Conservation (phyloP, 2,113 vertebrate genomes). For the Coturnix japonica region DNA sequence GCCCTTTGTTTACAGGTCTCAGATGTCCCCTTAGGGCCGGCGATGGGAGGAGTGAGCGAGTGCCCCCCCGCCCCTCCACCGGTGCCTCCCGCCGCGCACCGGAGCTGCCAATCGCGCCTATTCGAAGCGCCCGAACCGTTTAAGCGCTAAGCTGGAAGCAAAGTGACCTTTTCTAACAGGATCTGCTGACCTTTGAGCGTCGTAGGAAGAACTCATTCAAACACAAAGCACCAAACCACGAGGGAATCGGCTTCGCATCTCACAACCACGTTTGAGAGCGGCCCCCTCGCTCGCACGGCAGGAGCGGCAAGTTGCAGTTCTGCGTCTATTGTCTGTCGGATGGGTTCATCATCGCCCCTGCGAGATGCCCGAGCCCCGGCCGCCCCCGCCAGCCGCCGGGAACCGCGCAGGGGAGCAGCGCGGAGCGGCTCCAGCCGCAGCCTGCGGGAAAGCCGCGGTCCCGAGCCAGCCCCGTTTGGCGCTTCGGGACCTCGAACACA, state of each 20-base stretch:
- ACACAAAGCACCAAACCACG: background rate
- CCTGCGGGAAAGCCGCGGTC: too few species aligned
- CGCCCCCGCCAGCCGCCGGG: background rate
- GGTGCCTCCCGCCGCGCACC: background rate
- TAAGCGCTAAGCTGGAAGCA: background rate
- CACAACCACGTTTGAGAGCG: background rate
- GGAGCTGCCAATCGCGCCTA: background rate
- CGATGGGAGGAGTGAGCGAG: background rate
- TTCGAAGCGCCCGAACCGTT: background rate
- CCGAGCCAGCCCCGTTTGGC: fast-evolving
- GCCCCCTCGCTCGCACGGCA: background rate
- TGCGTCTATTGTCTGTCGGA: background rate
- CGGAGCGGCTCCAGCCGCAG: too few species aligned
- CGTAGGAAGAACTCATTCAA: background rate
- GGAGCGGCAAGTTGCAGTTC: background rate
- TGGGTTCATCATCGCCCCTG: background rate
- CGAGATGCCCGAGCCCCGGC: background rate
- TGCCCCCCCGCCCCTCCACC: background rate
- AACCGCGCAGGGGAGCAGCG: too few species aligned
- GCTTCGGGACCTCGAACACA: background rate
- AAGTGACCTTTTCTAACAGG: conserved; percentile 6
- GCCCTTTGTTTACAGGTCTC: background rate
- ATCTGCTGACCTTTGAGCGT: conserved; percentile 12
- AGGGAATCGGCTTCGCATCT: background rate
- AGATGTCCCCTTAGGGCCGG: background rate